Evolutionary conservation across 2,797 vertebrate species (phyloP).

Genomic region (Oryzias dopingdopingensis): DNA sequence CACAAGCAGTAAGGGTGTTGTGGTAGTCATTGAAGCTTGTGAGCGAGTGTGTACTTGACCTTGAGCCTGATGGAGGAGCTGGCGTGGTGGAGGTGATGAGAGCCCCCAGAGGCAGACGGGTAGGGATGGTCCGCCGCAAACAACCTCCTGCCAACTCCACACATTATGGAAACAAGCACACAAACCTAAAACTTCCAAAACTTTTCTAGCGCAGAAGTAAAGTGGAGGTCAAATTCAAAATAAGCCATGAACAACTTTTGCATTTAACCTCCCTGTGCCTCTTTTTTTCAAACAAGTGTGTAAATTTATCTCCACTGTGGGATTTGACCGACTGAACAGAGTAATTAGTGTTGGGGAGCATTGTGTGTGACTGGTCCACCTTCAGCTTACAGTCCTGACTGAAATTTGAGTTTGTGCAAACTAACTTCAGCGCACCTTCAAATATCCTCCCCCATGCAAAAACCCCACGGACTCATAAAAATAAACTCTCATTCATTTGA

Average conservation of each 20-base stretch:
- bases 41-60: constrained; percentile 52
- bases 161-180: constrained; percentile 57
- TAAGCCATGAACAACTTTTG: constrained; percentile 50
- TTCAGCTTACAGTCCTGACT: constrained; percentile 59
- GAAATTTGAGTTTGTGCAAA: constrained; percentile 60
- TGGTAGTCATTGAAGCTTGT: constrained; percentile 44
- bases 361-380: constrained; percentile 54
- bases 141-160: constrained; percentile 65
- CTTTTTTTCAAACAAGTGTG: constrained; percentile 51
- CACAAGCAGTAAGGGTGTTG: constrained; percentile 46
- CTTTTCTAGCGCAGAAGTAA: constrained; percentile 51
- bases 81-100: constrained; percentile 70
- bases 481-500: constrained; percentile 11
- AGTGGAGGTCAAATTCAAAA: constrained; percentile 76
- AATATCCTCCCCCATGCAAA: constrained; percentile 24
- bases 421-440: constrained; percentile 17
- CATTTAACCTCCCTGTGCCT: constrained; percentile 27
- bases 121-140: constrained; percentile 71
- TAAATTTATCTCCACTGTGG: constrained; percentile 68
- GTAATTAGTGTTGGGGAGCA: constrained; percentile 59
- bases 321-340: constrained; percentile 51
- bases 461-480: constrained; percentile 7
- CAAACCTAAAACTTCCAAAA: constrained; percentile 4
- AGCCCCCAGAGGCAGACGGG: constrained; percentile 69
- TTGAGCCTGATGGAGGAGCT: constrained; percentile 79